Conservation (phyloP, 2,797 vertebrate species). For the Pseudochirops corinnae region DNA sequence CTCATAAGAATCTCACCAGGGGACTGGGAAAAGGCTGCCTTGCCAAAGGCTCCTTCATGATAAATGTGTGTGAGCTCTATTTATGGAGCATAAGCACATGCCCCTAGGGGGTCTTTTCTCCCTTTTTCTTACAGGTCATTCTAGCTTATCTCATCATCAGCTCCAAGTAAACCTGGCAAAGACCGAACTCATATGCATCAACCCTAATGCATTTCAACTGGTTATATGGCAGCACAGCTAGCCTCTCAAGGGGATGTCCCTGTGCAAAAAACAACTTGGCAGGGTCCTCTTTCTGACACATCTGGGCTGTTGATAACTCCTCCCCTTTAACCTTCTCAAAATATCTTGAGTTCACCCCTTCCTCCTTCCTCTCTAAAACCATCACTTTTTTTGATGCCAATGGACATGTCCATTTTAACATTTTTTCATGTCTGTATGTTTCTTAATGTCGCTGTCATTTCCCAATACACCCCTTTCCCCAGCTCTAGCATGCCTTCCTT, state of each 20-base stretch:
- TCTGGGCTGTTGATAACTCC: background rate
- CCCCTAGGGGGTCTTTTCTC: background rate
- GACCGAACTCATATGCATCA: background rate
- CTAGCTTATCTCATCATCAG: background rate
- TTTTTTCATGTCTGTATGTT: background rate
- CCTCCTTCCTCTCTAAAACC: background rate
- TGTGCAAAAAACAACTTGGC: background rate
- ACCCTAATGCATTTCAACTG: background rate
- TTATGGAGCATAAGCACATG: background rate
- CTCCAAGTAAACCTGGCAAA: background rate
- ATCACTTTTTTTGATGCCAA: background rate
- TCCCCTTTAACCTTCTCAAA: background rate
- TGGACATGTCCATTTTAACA: background rate
- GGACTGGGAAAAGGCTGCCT: background rate
- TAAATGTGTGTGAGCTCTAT: background rate
- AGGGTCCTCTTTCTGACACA: background rate
- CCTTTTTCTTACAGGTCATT: background rate
- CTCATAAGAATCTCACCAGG: background rate
- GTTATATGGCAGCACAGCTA: background rate
- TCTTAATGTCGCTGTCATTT: background rate
- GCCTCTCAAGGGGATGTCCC: background rate
- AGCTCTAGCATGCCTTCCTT: background rate
- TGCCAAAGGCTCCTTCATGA: background rate
- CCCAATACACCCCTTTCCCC: background rate
- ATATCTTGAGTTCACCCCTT: background rate